These are phyloP conservation scores for Mercenaria mercenaria DNA, from an alignment of 1,140 invertebrate species.

Conservation along the genomic window DNA sequence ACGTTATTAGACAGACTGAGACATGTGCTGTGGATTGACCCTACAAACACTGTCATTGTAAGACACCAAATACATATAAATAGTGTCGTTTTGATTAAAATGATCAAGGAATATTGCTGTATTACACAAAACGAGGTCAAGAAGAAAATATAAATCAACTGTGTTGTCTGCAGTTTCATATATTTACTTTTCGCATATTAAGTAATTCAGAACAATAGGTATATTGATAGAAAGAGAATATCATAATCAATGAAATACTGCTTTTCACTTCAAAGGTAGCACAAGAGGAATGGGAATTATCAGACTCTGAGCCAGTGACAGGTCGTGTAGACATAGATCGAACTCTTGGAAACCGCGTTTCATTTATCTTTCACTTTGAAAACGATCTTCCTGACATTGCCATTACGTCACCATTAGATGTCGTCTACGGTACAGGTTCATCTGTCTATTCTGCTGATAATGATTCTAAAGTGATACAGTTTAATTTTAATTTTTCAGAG, in stretches of 20 bases:
- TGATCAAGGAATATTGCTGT: no score
- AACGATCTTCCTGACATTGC: slow-evolving; percentile 34
- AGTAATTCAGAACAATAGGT: no score
- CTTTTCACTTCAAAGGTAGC: background rate
- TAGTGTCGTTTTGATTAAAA: no score
- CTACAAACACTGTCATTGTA: background rate
- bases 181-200: no score
- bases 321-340: slow-evolving; percentile 49
- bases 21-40: background rate
- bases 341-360: background rate
- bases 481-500: slow-evolving; percentile 43
- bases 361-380: slow-evolving; percentile 35
- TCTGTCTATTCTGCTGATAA: slow-evolving; percentile 35
- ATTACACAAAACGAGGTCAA: no score
- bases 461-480: background rate
- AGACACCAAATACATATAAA: no score
- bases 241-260: no score
- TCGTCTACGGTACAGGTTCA: slow-evolving; percentile 1
- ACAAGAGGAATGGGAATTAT: background rate
- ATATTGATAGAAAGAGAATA: no score
- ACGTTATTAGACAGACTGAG: background rate
- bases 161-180: no score
- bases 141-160: no score
- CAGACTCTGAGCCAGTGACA: background rate
- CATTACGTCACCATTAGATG: background rate